Base-by-base conservation (phyloP, 2,113 vertebrate species). In the Notothenia rossii region DNA sequence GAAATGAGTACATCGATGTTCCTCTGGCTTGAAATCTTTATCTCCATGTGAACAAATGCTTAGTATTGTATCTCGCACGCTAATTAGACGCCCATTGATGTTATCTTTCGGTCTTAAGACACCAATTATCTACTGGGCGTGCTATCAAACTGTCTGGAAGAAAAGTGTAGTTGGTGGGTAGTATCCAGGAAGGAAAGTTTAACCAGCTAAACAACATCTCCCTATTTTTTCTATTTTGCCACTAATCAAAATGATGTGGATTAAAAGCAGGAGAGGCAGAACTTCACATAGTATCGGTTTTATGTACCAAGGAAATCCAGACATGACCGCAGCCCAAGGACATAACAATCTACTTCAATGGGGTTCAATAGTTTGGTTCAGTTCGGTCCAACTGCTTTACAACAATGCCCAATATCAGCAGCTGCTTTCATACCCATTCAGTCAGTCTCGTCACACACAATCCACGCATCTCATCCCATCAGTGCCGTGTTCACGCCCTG, bases 231-330 rank as follows among this genome's bases (percentile, higher is more conserved):
- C n/a, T n/a, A n/a, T n/a, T n/a, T n/a, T n/a, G n/a, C 48, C 11
- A 18, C 9, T 70, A 76, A 77, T 40, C 15, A 55, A 75, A 33
- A 72, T 20, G 36, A 62, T 33, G 17, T 22, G 65, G 15, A 36
- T 43, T 20, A 77, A 62, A 76, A 72, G 9, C 62, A 59, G 20
- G 14, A 58, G 53, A 81, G 74, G 54, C 58, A 54, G 36, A 14
- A 67, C 67, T 46, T 69, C 33, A 54, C 2, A 43, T 18, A 15
- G n/a, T n/a, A 29, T 65, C 49, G 29, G 18, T 71, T 58, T 75
- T 56, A 81, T n/a, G 18, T 14, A 10, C 18, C 6, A 20, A 18
- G 18, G 46, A 15, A 45, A 22, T 65, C 29, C 10, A 45, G 63
- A 56, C 12, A 1, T 18, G 59, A 63, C 49, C 48, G 17, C 61